Conservation (phyloP, 2,113 vertebrate genomes). For the Nematolebias whitei region DNA sequence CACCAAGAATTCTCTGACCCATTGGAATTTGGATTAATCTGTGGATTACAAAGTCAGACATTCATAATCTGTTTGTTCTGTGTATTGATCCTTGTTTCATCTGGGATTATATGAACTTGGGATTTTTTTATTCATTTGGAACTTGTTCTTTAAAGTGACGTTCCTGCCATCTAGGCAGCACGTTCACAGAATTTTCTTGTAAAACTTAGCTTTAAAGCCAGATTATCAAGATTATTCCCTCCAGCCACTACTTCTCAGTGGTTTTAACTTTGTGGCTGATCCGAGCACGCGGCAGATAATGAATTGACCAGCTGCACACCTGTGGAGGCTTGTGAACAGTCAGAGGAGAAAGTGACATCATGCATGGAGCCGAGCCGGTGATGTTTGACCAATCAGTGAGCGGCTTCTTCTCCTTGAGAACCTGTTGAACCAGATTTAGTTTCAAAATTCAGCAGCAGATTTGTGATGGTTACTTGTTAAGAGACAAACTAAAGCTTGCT, state of each 20-base stretch:
- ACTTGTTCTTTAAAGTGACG: background rate
- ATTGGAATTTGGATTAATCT: background rate
- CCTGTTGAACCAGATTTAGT: slow-evolving; percentile 56
- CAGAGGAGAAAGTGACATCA: slow-evolving; percentile 77
- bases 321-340: slow-evolving; percentile 66
- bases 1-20: background rate
- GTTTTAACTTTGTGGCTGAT: background rate
- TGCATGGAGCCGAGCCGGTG: slow-evolving; percentile 74
- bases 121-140: too few relatives aligned
- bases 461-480: background rate
- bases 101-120: background rate
- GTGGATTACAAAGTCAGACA: too few relatives aligned
- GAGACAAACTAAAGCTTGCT: background rate
- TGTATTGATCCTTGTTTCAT: background rate
- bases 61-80: too few relatives aligned
- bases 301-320: slow-evolving; percentile 51
- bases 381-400: slow-evolving; percentile 75
- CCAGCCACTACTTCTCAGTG: background rate
- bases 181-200: background rate
- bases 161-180: background rate
- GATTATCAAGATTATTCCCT: background rate
- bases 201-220: background rate
- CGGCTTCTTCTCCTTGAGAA: slow-evolving; percentile 77
- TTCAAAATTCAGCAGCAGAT: background rate
- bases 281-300: background rate